phyloP scores from a whole-genome alignment of 2,113 vertebrate species.

The Eidolon helvum region DNA sequence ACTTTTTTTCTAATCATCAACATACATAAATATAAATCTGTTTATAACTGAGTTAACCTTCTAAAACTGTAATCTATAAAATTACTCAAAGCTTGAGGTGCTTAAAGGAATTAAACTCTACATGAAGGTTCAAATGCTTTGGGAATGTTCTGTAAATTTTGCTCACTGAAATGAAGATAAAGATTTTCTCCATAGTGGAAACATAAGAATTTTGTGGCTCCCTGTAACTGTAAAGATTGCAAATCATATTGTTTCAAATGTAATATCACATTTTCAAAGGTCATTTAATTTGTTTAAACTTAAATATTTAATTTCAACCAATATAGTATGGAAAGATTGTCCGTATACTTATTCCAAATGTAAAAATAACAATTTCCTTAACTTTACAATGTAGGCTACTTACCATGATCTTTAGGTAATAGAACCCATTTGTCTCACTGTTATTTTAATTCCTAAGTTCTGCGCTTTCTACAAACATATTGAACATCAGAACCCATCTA shows the following conservation, averaged over 20 bases:
- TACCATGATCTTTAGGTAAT: neutral
- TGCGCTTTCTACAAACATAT: slow-evolving; percentile 17
- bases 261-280: slow-evolving; percentile 15
- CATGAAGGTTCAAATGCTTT: neutral
- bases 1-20: slow-evolving; percentile 62
- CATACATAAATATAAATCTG: slow-evolving; percentile 37
- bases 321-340: neutral
- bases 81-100: slow-evolving; percentile 25
- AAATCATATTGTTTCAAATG: neutral
- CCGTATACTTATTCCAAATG: slow-evolving; percentile 5
- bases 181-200: slow-evolving; percentile 14
- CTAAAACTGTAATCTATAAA: slow-evolving; percentile 43
- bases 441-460: slow-evolving; percentile 6
- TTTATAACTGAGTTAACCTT: slow-evolving; percentile 53
- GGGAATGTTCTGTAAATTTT: neutral
- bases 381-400: neutral
- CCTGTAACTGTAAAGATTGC: neutral
- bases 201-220: neutral
- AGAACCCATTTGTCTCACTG: neutral
- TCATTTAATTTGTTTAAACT: slow-evolving; percentile 34
- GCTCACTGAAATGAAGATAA: neutral
- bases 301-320: slow-evolving; percentile 17
- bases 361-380: slow-evolving; percentile 38
- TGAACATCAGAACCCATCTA: neutral
- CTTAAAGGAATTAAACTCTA: neutral